Percentiles rank a stretch among this genome's conserved stretches.
Conservation (phyloP, 1,140 invertebrate genomes). For the Cotesia glomerata region DNA sequence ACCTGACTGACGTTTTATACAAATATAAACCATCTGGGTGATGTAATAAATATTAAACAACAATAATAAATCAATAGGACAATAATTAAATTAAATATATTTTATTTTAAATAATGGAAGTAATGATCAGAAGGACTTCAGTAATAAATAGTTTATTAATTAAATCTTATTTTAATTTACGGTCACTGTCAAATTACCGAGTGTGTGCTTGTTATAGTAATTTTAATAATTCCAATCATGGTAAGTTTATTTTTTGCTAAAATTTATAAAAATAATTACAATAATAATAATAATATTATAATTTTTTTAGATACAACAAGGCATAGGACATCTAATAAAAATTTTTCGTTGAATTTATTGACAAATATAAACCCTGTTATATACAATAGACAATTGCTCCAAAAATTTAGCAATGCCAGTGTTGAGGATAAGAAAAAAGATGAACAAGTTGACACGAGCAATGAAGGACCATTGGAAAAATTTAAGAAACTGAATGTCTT, state of each 20-base stretch:
- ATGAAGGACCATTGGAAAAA: background rate
- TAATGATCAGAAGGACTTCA: background rate
- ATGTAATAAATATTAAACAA: no score
- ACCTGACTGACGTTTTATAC: no score
- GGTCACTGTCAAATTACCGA: background rate
- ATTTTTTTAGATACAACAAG: background rate
- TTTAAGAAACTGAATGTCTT: constrained; percentile 62
- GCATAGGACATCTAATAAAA: background rate
- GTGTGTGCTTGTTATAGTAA: background rate
- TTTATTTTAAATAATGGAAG: background rate
- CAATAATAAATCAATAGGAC: no score
- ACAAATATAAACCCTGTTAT: no score
- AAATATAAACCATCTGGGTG: no score
- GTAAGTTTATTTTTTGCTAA: background rate
- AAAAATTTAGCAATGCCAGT: background rate
- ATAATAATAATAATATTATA: background rate
- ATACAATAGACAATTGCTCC: no score
- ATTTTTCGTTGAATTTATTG: background rate
- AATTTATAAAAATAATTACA: background rate
- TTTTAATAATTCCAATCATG: background rate
- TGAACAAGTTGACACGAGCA: background rate
- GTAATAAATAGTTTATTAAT: background rate
- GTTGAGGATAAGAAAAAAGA: background rate
- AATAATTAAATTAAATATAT: no score
- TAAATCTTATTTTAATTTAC: background rate